A percentile compares a stretch with the other conserved stretches of the same genome.
phyloP scores from a whole-genome alignment of 2,113 vertebrate genomes.

The Labrus mixtus region DNA sequence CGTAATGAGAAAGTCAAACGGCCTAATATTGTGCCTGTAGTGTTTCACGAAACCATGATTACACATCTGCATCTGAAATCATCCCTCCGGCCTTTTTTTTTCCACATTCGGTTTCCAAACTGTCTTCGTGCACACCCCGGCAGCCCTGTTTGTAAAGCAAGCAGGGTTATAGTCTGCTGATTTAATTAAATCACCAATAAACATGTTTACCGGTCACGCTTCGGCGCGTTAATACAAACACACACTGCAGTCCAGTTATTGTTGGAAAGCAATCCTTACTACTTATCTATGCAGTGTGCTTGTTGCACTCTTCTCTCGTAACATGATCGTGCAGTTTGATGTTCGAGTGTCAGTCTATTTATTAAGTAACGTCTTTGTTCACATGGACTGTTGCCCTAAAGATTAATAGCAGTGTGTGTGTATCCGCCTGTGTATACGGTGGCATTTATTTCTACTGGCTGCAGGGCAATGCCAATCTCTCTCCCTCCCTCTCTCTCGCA shows the following conservation, averaged over 20 bases:
- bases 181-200: slow-evolving; percentile 73
- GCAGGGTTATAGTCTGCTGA: slow-evolving; percentile 35
- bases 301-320: slow-evolving; percentile 23
- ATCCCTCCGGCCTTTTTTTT: neutral
- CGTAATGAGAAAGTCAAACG: slow-evolving; percentile 76
- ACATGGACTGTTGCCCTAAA: slow-evolving; percentile 64
- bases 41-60: slow-evolving; percentile 54
- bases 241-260: slow-evolving; percentile 10
- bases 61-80: slow-evolving; percentile 38
- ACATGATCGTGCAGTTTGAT: slow-evolving; percentile 38
- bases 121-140: neutral
- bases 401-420: slow-evolving; percentile 66
- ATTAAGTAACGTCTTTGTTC: slow-evolving; percentile 58
- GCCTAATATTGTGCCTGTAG: slow-evolving; percentile 54
- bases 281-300: slow-evolving; percentile 30
- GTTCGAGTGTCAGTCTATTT: slow-evolving; percentile 35
- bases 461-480: slow-evolving; percentile 74
- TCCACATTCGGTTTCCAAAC: neutral
- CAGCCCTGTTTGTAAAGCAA: slow-evolving; percentile 14
- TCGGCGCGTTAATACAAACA: slow-evolving; percentile 22
- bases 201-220: slow-evolving; percentile 60
- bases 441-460: slow-evolving; percentile 73
- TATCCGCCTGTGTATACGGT: slow-evolving; percentile 47
- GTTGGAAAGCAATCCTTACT: slow-evolving; percentile 11
- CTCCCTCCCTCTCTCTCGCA: slow-evolving; percentile 23